A percentile compares a stretch with the other conserved stretches of the same genome.
These are phyloP conservation scores for Grapholita molesta DNA, from an alignment of 1,140 invertebrate species.

Conservation along the genomic window DNA sequence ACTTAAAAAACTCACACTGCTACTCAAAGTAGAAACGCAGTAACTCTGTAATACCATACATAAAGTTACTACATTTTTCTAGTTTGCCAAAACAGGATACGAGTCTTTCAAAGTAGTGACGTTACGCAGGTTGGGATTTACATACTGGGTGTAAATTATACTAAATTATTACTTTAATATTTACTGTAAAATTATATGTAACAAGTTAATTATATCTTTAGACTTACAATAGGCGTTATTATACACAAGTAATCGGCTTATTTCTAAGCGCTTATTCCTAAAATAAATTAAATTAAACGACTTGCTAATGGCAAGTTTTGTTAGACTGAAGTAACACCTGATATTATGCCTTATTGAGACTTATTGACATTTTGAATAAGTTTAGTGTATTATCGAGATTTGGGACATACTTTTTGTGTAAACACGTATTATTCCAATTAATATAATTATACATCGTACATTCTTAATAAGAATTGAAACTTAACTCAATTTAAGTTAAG, in stretches of 20 bases:
- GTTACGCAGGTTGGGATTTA: not conserved
- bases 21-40: no score
- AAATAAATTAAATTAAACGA: conserved; percentile 12
- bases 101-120: no score
- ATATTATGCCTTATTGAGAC: not conserved
- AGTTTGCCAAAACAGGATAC: no score
- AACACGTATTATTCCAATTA: no score
- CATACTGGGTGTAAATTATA: not conserved
- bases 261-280: not conserved
- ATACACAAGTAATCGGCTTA: not conserved
- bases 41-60: no score
- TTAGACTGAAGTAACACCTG: not conserved
- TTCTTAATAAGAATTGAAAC: no score
- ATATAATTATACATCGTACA: no score
- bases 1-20: no score
- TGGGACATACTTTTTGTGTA: no score
- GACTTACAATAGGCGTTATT: not conserved
- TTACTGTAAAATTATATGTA: not conserved
- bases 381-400: no score
- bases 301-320: conserved; percentile 9
- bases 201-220: not conserved
- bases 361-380: not conserved
- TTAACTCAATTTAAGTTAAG: no score
- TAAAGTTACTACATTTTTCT: no score
- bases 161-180: not conserved